Base-by-base conservation (phyloP, 2,888 invertebrate genomes). In the Phortica okadai region DNA sequence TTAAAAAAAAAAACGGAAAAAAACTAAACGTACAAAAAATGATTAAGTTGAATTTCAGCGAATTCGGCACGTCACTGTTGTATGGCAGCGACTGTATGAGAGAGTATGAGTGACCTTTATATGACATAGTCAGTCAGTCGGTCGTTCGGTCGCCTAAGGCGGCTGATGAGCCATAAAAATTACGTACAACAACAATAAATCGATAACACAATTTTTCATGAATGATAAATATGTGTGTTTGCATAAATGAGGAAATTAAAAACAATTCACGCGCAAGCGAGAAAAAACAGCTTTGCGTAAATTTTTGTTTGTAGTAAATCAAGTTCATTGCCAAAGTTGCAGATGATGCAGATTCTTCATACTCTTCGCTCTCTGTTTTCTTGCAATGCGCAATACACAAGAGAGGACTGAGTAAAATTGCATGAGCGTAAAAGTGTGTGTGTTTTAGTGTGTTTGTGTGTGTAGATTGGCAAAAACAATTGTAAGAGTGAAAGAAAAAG, bases 251-350 rank as follows among this genome's bases (percentile, higher is more conserved):
- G 21, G 21, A 21, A 21, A 21, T 25, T 59, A 21, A 16, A 16
- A 59, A 59, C 14, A 66, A 66, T 6, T 11, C 11, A 42, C 11
- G 6, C 58, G 66, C 66, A 14, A 7, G 42, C 42, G 1, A 45
- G 16, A 59, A 59, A 16, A 59, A 42, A 66, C 6, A 59, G 21
- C 8, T 59, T 59, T 6, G 41, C 69, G 50, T 45, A 67, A 44
- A 42, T 76, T 73, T 45, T 59, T 21, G 21, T 21, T 33, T 54
- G 8, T 25, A 50, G 33, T 62, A 64, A 69, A 77, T 79, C 86
- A 85, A 87, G 85, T 87, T 85, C 88, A 85, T 78, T 86, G 84
- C 74, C 83, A 82, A 83, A 74, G 16, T 79, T 77, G 56, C 77
- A 78, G 79, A 73, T 66, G 45, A 10, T 45, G 10, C 45, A 45